A percentile compares a stretch with the other conserved stretches of the same genome.
phyloP scores from a whole-genome alignment of 2,888 invertebrate species.

The Chrysina gloriosa region DNA sequence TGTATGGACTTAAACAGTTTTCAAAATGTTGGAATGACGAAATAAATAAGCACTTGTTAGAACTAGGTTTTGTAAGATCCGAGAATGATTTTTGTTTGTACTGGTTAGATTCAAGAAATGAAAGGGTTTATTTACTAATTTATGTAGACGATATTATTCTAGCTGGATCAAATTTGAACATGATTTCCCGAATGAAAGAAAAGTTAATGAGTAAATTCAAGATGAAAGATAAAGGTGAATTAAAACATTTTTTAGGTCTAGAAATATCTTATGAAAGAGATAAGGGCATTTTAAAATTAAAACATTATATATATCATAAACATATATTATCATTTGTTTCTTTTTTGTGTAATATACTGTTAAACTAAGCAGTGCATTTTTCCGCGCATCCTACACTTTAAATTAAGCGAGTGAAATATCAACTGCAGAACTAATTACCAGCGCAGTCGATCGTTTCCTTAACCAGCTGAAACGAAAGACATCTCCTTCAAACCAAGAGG shows the following conservation, averaged over 20 bases:
- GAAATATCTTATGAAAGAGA: background rate
- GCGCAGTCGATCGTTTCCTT: too few relatives aligned
- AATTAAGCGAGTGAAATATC: too few relatives aligned
- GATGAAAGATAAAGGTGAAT: background rate
- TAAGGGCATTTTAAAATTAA: background rate
- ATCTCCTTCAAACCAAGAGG: too few relatives aligned
- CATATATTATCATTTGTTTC: too few relatives aligned
- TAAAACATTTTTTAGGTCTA: background rate
- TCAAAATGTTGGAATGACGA: too few relatives aligned
- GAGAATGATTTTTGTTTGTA: background rate
- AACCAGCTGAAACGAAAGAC: too few relatives aligned
- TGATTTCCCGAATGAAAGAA: background rate
- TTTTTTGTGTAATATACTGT: too few relatives aligned
- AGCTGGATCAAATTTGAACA: background rate
- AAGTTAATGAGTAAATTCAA: background rate
- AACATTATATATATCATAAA: background rate
- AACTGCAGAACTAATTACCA: too few relatives aligned
- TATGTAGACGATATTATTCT: constrained; percentile 2
- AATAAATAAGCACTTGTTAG: background rate
- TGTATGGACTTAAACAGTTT: background rate
- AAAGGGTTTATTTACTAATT: background rate
- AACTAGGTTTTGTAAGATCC: background rate
- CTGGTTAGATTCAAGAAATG: too few relatives aligned
- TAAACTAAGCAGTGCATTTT: too few relatives aligned
- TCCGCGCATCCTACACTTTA: too few relatives aligned